Conservation (phyloP, 2,888 invertebrate genomes). For the Lasioglossum marginatum region DNA sequence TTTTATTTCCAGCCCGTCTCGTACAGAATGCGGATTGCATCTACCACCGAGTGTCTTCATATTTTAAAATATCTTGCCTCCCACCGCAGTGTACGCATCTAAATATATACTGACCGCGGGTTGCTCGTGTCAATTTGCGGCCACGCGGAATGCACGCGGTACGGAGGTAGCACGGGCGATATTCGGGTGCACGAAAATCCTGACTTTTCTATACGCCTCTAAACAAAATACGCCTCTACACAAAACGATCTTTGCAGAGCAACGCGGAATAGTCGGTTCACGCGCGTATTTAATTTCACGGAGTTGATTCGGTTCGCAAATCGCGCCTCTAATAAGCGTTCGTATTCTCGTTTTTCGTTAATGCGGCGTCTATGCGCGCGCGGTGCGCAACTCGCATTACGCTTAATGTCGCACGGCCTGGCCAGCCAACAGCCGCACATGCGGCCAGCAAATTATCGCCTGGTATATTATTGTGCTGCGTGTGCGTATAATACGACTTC, state of each 20-base stretch:
- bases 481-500: constrained; percentile 59
- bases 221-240: no score
- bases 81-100: constrained; percentile 52
- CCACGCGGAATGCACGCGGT: constrained; percentile 43
- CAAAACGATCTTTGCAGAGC: background rate
- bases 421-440: constrained; percentile 49
- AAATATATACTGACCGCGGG: constrained; percentile 64
- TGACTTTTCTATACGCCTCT: background rate
- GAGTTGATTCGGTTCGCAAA: background rate
- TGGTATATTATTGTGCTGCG: constrained; percentile 75
- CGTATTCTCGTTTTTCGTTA: constrained; percentile 71
- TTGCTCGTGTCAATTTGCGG: constrained; percentile 64
- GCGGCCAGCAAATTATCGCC: constrained; percentile 70
- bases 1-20: constrained; percentile 46
- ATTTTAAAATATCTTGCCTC: constrained; percentile 70
- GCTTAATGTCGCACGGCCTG: constrained; percentile 67
- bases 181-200: background rate
- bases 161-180: background rate
- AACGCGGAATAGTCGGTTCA: background rate
- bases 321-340: constrained; percentile 43
- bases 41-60: constrained; percentile 44
- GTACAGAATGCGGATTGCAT: constrained; percentile 61
- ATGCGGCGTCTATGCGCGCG: constrained; percentile 62
- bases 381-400: constrained; percentile 74
- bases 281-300: constrained; percentile 49